Conservation (phyloP, 2,888 invertebrate species). For the Argyresthia goedartella region DNA sequence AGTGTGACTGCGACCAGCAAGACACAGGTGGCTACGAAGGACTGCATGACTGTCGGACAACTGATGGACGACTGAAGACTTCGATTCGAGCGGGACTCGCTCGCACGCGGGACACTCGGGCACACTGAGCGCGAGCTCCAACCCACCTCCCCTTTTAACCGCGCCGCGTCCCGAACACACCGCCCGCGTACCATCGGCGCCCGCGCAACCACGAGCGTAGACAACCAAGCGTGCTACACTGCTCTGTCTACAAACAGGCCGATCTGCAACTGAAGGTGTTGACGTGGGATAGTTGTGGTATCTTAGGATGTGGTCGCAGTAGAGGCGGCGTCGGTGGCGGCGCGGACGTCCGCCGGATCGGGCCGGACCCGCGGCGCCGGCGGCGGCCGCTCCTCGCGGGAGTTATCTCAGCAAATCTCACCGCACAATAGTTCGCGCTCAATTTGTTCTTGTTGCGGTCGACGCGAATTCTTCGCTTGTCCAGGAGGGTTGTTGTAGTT, state of each 20-base stretch:
- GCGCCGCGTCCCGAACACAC: slow-evolving; percentile 54
- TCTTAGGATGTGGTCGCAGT: background rate
- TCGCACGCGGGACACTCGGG: slow-evolving; percentile 64
- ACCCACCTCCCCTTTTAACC: slow-evolving; percentile 67
- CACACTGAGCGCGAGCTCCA: slow-evolving; percentile 65
- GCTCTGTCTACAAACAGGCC: slow-evolving; percentile 13
- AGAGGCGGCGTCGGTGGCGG: slow-evolving; percentile 1
- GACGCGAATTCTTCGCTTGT: slow-evolving; percentile 63
- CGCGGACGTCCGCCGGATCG: slow-evolving; percentile 27
- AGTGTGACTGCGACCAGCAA: slow-evolving; percentile 65
- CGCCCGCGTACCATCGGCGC: slow-evolving; percentile 22
- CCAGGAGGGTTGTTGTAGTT: slow-evolving; percentile 52
- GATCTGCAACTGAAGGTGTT: background rate
- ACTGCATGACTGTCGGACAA: slow-evolving; percentile 46
- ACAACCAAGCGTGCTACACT: slow-evolving; percentile 31
- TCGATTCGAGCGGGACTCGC: slow-evolving; percentile 36
- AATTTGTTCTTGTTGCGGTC: slow-evolving; percentile 69
- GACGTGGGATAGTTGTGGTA: background rate
- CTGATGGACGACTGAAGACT: slow-evolving; percentile 13
- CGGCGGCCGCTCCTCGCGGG: slow-evolving; percentile 50
- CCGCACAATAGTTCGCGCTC: slow-evolving; percentile 65
- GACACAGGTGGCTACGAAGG: slow-evolving; percentile 66
- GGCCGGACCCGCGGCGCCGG: slow-evolving; percentile 11
- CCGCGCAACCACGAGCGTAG: slow-evolving; percentile 29
- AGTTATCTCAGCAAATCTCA: slow-evolving; percentile 66